Percentiles rank a stretch among this genome's conserved stretches.
These are phyloP conservation scores for Leptopilina clavipes DNA, from an alignment of 1,140 invertebrate genomes.

Conservation along the genomic window DNA sequence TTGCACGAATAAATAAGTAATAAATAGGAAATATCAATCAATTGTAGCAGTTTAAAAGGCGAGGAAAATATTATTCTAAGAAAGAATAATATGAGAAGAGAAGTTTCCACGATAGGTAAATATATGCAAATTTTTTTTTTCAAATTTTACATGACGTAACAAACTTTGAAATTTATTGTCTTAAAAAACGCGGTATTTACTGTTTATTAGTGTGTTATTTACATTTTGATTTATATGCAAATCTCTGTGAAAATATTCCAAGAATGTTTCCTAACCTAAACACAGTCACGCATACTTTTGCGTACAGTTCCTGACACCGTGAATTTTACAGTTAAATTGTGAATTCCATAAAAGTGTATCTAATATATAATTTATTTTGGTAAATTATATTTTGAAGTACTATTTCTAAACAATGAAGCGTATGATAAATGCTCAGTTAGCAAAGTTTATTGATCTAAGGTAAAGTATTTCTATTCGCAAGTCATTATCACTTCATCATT, in stretches of 20 bases:
- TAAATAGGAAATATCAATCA: not conserved
- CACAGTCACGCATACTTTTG: not conserved
- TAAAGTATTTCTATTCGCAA: slow-evolving; percentile 4
- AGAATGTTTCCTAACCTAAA: slow-evolving; percentile 22
- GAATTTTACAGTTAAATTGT: not conserved
- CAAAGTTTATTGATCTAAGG: slow-evolving; percentile 10
- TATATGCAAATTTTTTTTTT: slow-evolving; percentile 36
- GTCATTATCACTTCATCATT: not conserved
- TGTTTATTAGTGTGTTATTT: not conserved
- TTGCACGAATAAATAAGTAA: not conserved
- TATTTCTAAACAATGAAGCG: slow-evolving; percentile 42
- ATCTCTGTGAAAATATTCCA: not conserved
- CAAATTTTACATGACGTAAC: not conserved
- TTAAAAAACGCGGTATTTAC: not conserved
- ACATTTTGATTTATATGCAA: slow-evolving; percentile 12
- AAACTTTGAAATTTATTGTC: slow-evolving; percentile 6
- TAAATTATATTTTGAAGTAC: slow-evolving; percentile 37
- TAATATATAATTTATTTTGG: not conserved
- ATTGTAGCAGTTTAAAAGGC: not conserved
- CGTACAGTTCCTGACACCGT: not conserved
- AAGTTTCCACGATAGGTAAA: not conserved
- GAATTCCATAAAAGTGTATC: not conserved
- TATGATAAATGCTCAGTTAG: slow-evolving; percentile 2
- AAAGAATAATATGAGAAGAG: not conserved
- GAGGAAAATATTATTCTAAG: slow-evolving; percentile 3